Conservation (phyloP, 2,888 invertebrate genomes). For the Drosophila ustulata region DNA sequence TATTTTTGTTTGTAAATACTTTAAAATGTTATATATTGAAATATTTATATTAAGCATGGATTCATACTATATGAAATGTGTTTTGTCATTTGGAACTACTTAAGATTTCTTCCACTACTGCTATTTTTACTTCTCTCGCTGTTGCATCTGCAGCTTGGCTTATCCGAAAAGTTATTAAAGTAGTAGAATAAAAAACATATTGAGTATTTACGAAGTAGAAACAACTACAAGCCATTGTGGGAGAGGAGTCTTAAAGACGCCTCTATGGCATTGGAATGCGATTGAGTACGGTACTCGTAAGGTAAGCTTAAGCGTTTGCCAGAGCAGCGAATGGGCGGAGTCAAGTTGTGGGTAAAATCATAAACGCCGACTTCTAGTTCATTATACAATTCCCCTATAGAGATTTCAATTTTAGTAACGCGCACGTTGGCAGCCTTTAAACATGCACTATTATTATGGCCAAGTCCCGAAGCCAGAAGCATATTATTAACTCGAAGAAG, state of each 20-base stretch:
- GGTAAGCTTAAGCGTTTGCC: background rate
- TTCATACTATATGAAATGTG: too few species aligned
- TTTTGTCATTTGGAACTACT: too few species aligned
- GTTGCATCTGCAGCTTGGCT: too few species aligned
- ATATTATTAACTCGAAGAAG: slow-evolving; percentile 59
- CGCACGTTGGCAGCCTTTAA: slow-evolving; percentile 49
- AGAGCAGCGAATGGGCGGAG: background rate
- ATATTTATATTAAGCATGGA: too few species aligned
- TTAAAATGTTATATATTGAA: too few species aligned
- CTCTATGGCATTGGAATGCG: slow-evolving; percentile 31
- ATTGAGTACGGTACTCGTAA: slow-evolving; percentile 11
- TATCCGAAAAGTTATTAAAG: too few species aligned
- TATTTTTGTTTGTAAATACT: too few species aligned
- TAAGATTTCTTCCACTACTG: too few species aligned
- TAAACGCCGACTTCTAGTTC: slow-evolving; percentile 29
- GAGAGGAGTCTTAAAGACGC: background rate
- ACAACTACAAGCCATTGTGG: background rate
- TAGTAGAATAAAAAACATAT: too few species aligned
- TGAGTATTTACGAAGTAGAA: background rate
- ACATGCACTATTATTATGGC: slow-evolving; percentile 59
- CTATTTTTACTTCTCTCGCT: too few species aligned
- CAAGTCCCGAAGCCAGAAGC: slow-evolving; percentile 18
- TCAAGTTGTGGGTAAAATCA: slow-evolving; percentile 1
- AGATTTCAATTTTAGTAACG: slow-evolving; percentile 49
- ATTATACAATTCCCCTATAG: slow-evolving; percentile 57